These are phyloP conservation scores for Platalea minor DNA, from an alignment of 2,797 vertebrate species.

Conservation along the genomic window DNA sequence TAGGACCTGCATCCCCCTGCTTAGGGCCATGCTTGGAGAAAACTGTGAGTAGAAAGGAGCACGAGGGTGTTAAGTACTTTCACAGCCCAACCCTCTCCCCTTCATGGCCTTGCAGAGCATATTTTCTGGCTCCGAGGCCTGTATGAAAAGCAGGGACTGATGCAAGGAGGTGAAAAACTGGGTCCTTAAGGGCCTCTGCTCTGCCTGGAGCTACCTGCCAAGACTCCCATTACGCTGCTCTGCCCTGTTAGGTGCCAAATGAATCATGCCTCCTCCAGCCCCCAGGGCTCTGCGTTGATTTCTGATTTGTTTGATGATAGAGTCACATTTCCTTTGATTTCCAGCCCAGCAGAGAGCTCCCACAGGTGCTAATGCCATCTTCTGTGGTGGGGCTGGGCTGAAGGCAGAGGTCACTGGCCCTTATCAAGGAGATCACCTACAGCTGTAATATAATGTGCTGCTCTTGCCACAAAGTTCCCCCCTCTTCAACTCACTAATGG, in stretches of 20 bases:
- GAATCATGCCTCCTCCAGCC: neutral
- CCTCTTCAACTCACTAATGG: neutral
- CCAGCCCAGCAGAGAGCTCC: neutral
- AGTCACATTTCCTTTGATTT: neutral
- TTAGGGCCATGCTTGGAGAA: neutral
- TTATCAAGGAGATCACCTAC: neutral
- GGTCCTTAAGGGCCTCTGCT: neutral
- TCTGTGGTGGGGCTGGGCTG: fast-evolving
- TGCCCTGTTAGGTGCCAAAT: neutral
- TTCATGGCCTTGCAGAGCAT: neutral
- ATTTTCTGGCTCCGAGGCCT: neutral
- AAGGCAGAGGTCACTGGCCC: neutral
- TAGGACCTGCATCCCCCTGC: neutral
- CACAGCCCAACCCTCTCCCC: neutral
- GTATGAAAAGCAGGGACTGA: neutral
- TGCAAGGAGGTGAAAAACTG: neutral
- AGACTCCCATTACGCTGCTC: neutral
- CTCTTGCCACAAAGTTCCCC: neutral
- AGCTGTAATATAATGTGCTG: neutral
- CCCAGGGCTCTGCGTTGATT: neutral
- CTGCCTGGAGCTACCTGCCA: neutral
- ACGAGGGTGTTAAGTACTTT: neutral
- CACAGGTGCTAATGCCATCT: neutral
- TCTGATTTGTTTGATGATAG: neutral
- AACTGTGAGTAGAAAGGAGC: neutral